Conservation (phyloP, 2,113 vertebrate species). For the Chiloscyllium plagiosum region DNA sequence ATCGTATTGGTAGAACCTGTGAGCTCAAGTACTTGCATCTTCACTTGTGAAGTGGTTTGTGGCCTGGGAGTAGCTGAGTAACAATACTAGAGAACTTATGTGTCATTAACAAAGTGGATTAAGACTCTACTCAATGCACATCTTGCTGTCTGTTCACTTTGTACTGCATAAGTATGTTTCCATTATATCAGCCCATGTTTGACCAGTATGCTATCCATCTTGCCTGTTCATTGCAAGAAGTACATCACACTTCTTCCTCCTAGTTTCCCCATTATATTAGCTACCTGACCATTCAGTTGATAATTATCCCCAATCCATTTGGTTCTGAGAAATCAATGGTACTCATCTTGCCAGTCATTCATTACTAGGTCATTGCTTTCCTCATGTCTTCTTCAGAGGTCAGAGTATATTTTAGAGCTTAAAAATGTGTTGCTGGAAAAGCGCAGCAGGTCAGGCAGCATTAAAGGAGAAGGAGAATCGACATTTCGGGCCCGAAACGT, state of each 20-base stretch:
- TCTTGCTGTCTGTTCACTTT: neutral
- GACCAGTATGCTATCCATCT: neutral
- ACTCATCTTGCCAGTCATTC: neutral
- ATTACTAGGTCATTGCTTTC: neutral
- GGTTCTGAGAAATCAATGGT: neutral
- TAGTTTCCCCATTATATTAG: neutral
- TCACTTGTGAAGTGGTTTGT: neutral
- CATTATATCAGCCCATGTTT: neutral
- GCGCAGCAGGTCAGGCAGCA: no score
- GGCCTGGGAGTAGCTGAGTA: neutral
- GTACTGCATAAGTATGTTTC: neutral
- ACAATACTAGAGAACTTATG: neutral
- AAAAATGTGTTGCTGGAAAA: no score
- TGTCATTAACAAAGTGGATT: neutral
- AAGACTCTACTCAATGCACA: neutral
- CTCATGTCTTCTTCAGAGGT: neutral
- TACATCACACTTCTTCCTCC: neutral
- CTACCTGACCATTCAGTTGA: neutral
- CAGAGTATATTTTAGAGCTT: neutral
- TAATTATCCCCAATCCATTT: neutral
- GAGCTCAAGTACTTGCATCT: neutral
- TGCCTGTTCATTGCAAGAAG: neutral
- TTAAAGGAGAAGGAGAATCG: no score
- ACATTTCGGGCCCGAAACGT: no score
- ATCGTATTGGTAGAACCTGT: neutral